These are phyloP conservation scores for Ibidorhyncha struthersii DNA, from an alignment of 2,113 vertebrate species.

Conservation along the genomic window DNA sequence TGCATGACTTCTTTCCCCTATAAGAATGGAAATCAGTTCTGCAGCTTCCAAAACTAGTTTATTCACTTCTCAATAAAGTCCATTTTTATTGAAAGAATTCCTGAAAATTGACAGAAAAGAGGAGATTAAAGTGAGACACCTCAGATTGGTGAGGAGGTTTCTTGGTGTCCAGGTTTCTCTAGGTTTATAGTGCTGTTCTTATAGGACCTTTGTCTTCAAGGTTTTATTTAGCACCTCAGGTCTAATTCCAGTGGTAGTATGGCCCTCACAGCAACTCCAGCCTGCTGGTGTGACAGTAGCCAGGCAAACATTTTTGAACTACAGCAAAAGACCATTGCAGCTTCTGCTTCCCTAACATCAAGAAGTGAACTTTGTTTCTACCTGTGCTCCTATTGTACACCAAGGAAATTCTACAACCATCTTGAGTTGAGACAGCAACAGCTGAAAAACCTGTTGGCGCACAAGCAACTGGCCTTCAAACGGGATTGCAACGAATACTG, in stretches of 20 bases:
- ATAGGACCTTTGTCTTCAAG: not conserved
- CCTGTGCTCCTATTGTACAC: not conserved
- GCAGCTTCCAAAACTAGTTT: not conserved
- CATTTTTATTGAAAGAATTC: not conserved
- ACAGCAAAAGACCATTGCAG: not conserved
- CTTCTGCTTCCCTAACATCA: not conserved
- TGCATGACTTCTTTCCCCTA: not conserved
- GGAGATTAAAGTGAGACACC: not conserved
- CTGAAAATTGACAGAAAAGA: not conserved
- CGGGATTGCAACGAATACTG: fast-evolving
- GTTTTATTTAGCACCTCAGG: not conserved
- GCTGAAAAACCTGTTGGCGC: not conserved
- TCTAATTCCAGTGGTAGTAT: not conserved
- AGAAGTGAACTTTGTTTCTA: not conserved
- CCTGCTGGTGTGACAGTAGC: not conserved
- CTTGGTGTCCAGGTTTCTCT: not conserved
- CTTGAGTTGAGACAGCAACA: not conserved
- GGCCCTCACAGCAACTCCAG: not conserved
- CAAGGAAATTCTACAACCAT: not conserved
- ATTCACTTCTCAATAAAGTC: not conserved
- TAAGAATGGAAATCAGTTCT: not conserved
- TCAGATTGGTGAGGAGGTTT: fast-evolving
- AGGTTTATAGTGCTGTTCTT: not conserved
- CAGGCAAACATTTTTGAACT: not conserved
- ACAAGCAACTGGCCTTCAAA: not conserved